Conservation (phyloP, 2,797 vertebrate genomes). For the Helarctos malayanus region DNA sequence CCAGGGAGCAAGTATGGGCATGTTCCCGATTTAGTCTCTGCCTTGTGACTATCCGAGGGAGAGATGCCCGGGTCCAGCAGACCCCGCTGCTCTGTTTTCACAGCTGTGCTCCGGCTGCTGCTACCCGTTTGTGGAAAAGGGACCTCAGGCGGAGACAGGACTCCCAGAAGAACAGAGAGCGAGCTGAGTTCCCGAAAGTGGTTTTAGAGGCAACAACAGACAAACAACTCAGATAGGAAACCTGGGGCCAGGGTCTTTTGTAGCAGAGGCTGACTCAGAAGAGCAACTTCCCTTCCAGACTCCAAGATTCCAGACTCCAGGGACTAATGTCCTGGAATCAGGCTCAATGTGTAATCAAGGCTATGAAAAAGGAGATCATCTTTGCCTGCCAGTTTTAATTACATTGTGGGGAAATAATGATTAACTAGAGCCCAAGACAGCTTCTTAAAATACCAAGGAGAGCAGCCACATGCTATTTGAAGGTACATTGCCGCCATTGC, state of each 20-base stretch:
- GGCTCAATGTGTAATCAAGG: neutral
- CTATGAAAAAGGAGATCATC: conserved; percentile 13
- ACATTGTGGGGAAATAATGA: conserved; percentile 47
- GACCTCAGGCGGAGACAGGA: neutral
- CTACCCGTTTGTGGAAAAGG: neutral
- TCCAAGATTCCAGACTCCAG: neutral
- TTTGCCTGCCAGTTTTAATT: conserved; percentile 54
- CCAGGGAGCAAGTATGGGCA: neutral
- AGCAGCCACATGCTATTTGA: neutral
- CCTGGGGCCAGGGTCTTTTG: neutral
- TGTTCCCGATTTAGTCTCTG: conserved; percentile 48
- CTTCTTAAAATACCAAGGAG: conserved; percentile 38
- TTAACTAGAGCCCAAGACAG: conserved; percentile 20
- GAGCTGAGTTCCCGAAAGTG: neutral
- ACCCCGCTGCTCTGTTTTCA: neutral
- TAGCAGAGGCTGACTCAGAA: neutral
- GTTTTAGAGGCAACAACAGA: neutral
- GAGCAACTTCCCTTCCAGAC: neutral
- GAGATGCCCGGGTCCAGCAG: neutral
- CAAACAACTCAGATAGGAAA: neutral
- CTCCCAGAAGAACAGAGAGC: neutral
- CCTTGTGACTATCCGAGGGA: neutral
- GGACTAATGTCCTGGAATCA: neutral
- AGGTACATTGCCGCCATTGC: neutral
- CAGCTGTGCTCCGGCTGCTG: neutral